phyloP scores from a whole-genome alignment of 2,888 invertebrate genomes.

The Epistrophe grossulariae region DNA sequence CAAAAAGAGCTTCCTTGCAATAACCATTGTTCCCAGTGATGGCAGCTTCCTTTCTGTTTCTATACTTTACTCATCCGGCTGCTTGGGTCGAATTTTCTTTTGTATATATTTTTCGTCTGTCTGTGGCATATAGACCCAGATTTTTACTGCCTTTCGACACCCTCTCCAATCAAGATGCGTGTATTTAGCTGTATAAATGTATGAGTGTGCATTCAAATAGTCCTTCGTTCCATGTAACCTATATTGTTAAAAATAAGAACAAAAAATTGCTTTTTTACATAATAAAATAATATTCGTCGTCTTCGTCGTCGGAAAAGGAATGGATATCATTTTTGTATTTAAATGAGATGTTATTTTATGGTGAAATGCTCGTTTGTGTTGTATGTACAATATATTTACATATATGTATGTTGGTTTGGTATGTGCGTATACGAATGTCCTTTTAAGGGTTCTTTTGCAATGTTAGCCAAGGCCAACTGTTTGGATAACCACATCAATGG shows the following conservation, averaged over 20 bases:
- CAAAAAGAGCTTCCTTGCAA: slow-evolving; percentile 46
- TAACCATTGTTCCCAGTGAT: slow-evolving; percentile 63
- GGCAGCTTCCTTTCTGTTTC: slow-evolving; percentile 22
- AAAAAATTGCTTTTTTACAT: slow-evolving; percentile 20
- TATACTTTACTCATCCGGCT: slow-evolving; percentile 42
- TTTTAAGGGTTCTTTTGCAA: slow-evolving; percentile 11
- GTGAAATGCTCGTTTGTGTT: slow-evolving; percentile 49
- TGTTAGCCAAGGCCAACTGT: slow-evolving; percentile 12
- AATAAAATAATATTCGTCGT: slow-evolving; percentile 41
- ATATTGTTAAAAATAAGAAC: slow-evolving; percentile 39
- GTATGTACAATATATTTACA: background rate
- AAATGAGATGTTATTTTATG: slow-evolving; percentile 72
- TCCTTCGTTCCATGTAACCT: slow-evolving; percentile 18
- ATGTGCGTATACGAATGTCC: background rate
- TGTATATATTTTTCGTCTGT: slow-evolving; percentile 57
- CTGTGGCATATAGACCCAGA: slow-evolving; percentile 72
- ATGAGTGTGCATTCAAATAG: slow-evolving; percentile 8
- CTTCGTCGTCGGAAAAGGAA: slow-evolving; percentile 33
- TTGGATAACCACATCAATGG: slow-evolving; percentile 15
- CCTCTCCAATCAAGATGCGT: slow-evolving; percentile 7
- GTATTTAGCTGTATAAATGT: background rate
- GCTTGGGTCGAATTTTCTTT: slow-evolving; percentile 43
- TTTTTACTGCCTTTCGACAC: slow-evolving; percentile 42
- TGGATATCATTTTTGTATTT: slow-evolving; percentile 69
- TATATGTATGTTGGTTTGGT: background rate